phyloP scores from a whole-genome alignment of 2,113 vertebrate genomes.

The Mesoclemmys tuberculata region DNA sequence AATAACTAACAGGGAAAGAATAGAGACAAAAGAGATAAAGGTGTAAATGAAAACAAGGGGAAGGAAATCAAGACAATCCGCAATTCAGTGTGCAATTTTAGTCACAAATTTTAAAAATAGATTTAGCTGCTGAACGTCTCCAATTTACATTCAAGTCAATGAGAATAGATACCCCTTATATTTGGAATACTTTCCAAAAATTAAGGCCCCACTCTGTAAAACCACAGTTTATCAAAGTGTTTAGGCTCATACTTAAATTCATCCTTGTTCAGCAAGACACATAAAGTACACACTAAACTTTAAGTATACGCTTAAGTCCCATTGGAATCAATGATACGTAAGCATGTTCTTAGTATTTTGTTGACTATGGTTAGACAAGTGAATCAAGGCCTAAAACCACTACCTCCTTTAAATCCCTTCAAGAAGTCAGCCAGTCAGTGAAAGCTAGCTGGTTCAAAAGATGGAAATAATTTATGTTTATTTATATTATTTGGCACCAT shows the following conservation, averaged over 20 bases:
- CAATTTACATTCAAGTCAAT: neutral
- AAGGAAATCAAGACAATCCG: neutral
- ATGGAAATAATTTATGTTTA: neutral
- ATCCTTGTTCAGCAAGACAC: neutral
- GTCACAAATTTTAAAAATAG: neutral
- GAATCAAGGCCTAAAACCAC: neutral
- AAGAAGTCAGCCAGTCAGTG: neutral
- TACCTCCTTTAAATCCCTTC: neutral
- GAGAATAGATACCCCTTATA: rapidly evolving
- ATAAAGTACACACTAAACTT: no score
- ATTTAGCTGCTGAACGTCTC: neutral
- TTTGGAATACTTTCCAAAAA: neutral
- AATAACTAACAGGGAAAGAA: neutral
- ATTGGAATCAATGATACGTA: neutral
- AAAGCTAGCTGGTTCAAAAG: neutral
- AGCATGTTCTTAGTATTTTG: neutral
- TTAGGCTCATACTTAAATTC: neutral
- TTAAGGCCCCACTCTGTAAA: neutral
- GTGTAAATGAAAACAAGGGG: neutral
- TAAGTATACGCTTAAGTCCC: no score
- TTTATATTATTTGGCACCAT: neutral
- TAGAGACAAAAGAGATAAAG: neutral
- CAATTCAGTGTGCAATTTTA: neutral
- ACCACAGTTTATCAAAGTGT: neutral
- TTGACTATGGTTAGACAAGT: neutral